Percentiles rank a stretch among this genome's conserved stretches.
These are phyloP conservation scores for Scomber japonicus DNA, from an alignment of 2,113 vertebrate genomes.

Conservation along the genomic window DNA sequence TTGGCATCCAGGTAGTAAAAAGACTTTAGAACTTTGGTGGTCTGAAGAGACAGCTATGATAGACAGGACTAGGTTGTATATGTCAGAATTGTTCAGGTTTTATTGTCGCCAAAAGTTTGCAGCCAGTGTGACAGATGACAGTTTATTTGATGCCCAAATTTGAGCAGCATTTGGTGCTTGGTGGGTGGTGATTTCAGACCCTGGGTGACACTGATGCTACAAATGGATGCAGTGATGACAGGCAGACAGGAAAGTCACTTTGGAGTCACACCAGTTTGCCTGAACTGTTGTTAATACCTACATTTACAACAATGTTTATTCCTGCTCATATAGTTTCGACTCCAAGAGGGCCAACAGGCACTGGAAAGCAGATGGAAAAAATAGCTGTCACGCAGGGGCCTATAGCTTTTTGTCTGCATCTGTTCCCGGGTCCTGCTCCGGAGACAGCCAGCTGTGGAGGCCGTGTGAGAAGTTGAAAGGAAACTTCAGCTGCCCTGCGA, in stretches of 20 bases:
- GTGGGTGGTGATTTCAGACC: not conserved
- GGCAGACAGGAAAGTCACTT: not conserved
- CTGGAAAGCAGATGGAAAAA: slow-evolving; percentile 53
- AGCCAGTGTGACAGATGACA: not conserved
- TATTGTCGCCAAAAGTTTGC: not conserved
- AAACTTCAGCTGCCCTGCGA: slow-evolving; percentile 81
- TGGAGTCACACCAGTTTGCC: not conserved
- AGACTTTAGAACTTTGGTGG: no score
- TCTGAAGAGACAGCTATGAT: not conserved
- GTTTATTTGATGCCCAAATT: not conserved
- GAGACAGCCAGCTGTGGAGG: slow-evolving; percentile 70
- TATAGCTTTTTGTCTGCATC: slow-evolving; percentile 49
- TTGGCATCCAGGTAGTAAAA: no score
- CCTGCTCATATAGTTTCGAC: not conserved
- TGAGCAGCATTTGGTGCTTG: not conserved
- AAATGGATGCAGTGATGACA: not conserved
- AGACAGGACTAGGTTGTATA: no score
- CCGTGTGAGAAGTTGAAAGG: slow-evolving; percentile 74
- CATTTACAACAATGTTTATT: slow-evolving; percentile 4
- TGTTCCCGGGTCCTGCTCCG: slow-evolving; percentile 60
- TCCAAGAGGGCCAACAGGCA: not conserved
- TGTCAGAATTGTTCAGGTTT: not conserved
- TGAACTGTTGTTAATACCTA: slow-evolving; percentile 2
- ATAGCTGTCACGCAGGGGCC: slow-evolving; percentile 39
- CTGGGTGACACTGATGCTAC: not conserved